Conservation (phyloP, 2,797 vertebrate genomes). For the Aplochiton taeniatus region DNA sequence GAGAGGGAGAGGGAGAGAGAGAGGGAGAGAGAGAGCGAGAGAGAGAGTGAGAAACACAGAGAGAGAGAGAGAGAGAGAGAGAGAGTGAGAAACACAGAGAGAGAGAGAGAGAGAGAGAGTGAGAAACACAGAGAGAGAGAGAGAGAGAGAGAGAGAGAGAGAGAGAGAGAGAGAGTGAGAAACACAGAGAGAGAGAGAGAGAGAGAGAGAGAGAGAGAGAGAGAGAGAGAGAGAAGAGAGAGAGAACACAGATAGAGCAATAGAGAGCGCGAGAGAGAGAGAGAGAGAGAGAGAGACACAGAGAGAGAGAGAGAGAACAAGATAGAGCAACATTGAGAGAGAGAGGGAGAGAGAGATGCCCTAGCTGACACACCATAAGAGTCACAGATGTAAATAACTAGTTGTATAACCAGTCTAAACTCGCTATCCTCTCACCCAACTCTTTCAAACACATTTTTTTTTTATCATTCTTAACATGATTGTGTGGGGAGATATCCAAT, state of each 20-base stretch:
- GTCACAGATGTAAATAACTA: no score
- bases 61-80: not conserved
- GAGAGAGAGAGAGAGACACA: conserved; percentile 3
- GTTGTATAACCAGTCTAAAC: no score
- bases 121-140: conserved; percentile 2
- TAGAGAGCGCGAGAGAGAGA: not conserved
- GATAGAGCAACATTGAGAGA: not conserved
- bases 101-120: not conserved
- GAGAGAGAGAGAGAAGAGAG: not conserved
- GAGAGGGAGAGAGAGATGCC: not conserved
- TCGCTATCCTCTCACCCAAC: no score
- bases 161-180: no score
- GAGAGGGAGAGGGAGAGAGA: no score
- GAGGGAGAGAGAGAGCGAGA: not conserved
- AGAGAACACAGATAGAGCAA: not conserved
- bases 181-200: not conserved
- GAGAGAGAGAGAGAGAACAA: not conserved
- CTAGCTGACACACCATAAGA: no score
- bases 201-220: not conserved
- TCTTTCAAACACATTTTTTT: no score
- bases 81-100: conserved; percentile 1
- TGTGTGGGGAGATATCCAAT: no score
- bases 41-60: not conserved
- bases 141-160: no score
- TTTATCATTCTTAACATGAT: no score